Evolutionary conservation across 2,113 vertebrate genomes (phyloP).

Genomic region (Pyxicephalus adspersus): DNA sequence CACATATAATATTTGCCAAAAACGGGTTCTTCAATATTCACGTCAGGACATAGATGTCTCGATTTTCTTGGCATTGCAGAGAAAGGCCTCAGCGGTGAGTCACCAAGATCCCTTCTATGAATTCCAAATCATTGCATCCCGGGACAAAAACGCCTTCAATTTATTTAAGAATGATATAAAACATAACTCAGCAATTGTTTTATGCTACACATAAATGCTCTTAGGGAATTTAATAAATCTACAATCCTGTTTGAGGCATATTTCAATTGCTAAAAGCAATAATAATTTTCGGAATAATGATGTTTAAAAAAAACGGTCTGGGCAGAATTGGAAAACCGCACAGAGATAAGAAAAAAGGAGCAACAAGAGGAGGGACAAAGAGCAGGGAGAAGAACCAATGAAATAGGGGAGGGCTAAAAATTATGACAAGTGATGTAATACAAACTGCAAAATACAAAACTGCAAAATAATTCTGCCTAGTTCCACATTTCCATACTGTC

Average conservation of each 20-base stretch:
- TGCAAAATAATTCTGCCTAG: no score
- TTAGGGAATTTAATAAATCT: slow-evolving; percentile 59
- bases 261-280: slow-evolving; percentile 64
- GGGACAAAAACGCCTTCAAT: slow-evolving; percentile 49
- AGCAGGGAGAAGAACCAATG: no score
- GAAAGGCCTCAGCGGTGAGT: slow-evolving; percentile 33
- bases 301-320: slow-evolving; percentile 54
- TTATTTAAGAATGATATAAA: slow-evolving; percentile 63
- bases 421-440: background rate
- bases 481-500: no score
- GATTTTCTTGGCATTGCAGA: slow-evolving; percentile 49
- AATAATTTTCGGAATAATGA: slow-evolving; percentile 59
- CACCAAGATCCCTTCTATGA: slow-evolving; percentile 49
- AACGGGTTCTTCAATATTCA: slow-evolving; percentile 51
- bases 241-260: slow-evolving; percentile 57
- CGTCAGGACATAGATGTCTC: slow-evolving; percentile 49
- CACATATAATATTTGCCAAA: slow-evolving; percentile 50
- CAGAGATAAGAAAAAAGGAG: slow-evolving; percentile 43
- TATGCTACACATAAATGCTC: slow-evolving; percentile 58
- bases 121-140: slow-evolving; percentile 51
- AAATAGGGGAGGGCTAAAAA: slow-evolving; percentile 43
- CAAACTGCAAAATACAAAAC: background rate
- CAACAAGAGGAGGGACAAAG: background rate
- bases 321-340: slow-evolving; percentile 47
- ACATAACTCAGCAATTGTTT: slow-evolving; percentile 58